Percentiles rank a stretch among this genome's conserved stretches.
These are phyloP conservation scores for Limanda limanda DNA, from an alignment of 2,113 vertebrate species.

Conservation along the genomic window DNA sequence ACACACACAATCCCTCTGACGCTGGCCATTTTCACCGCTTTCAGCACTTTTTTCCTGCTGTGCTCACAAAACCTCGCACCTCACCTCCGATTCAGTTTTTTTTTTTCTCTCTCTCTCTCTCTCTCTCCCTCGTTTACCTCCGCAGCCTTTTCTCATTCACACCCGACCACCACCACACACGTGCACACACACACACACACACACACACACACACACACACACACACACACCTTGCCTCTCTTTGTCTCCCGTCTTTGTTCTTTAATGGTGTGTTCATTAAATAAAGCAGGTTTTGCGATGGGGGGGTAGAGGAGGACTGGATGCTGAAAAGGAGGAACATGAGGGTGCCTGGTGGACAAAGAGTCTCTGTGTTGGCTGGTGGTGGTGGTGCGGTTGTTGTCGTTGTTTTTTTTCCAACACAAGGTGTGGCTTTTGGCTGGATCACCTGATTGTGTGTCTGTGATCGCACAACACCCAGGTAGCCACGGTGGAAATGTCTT, in stretches of 20 bases:
- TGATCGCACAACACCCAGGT: not conserved
- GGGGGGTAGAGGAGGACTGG: slow-evolving; percentile 40
- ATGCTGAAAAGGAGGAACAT: slow-evolving; percentile 55
- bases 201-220: slow-evolving; percentile 48
- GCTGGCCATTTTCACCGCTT: slow-evolving; percentile 74
- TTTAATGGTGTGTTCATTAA: slow-evolving; percentile 81
- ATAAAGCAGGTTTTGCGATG: slow-evolving; percentile 68
- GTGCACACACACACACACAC: slow-evolving; percentile 53
- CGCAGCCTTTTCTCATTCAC: slow-evolving; percentile 72
- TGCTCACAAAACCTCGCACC: slow-evolving; percentile 80
- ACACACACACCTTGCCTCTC: slow-evolving; percentile 51
- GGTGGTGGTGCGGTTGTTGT: slow-evolving; percentile 30
- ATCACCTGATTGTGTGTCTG: slow-evolving; percentile 52
- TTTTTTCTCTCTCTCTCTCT: slow-evolving; percentile 30
- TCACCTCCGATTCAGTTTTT: slow-evolving; percentile 69
- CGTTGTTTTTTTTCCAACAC: slow-evolving; percentile 6
- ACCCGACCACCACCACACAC: slow-evolving; percentile 39
- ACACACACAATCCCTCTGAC: slow-evolving; percentile 47
- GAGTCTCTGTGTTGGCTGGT: slow-evolving; percentile 67
- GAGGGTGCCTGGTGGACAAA: slow-evolving; percentile 73
- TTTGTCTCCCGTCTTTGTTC: slow-evolving; percentile 71
- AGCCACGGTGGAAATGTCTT: slow-evolving; percentile 59
- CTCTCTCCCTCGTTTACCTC: slow-evolving; percentile 35
- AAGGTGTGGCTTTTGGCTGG: slow-evolving; percentile 39
- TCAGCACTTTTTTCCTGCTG: slow-evolving; percentile 86